Evolutionary conservation across 1,140 invertebrate genomes (phyloP).

Genomic region (Tyrophagus putrescentiae): DNA sequence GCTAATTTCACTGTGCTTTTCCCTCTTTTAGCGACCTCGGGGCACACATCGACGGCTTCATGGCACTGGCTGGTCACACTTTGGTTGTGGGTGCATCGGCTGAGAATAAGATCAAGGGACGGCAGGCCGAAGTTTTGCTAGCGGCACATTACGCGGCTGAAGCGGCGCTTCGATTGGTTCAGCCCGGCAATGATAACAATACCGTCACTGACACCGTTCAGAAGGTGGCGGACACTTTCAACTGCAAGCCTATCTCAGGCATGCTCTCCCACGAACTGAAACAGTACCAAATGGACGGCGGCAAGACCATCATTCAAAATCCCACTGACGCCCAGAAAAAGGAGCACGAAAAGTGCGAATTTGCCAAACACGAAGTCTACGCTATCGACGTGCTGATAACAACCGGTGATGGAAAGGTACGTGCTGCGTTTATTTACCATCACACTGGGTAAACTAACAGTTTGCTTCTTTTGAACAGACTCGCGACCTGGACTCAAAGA

Average conservation of each 20-base stretch:
- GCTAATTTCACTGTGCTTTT: slow-evolving; percentile 9
- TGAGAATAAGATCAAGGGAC: slow-evolving; percentile 48
- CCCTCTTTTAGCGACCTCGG: slow-evolving; percentile 69
- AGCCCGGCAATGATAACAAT: slow-evolving; percentile 82
- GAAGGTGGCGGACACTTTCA: slow-evolving; percentile 76
- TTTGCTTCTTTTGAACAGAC: slow-evolving; percentile 40
- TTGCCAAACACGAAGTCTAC: slow-evolving; percentile 95
- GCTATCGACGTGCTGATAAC: slow-evolving; percentile 93
- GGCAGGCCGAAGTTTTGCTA: slow-evolving; percentile 83
- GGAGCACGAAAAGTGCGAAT: slow-evolving; percentile 90
- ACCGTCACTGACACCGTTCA: slow-evolving; percentile 80
- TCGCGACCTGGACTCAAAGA: slow-evolving; percentile 77
- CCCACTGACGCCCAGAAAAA: slow-evolving; percentile 90
- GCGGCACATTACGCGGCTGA: slow-evolving; percentile 89
- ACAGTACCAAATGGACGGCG: slow-evolving; percentile 84
- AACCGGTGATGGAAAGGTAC: slow-evolving; percentile 64
- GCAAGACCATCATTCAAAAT: slow-evolving; percentile 97
- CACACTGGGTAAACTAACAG: background rate
- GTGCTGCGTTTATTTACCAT: background rate
- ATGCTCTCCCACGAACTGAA: slow-evolving; percentile 97
- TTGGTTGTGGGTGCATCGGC: slow-evolving; percentile 65
- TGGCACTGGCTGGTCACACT: slow-evolving; percentile 93
- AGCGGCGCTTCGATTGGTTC: slow-evolving; percentile 76
- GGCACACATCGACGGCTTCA: slow-evolving; percentile 96
- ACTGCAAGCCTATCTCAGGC: slow-evolving; percentile 81